These are phyloP conservation scores for Crotophaga sulcirostris DNA, from an alignment of 2,113 vertebrate genomes.

Conservation along the genomic window DNA sequence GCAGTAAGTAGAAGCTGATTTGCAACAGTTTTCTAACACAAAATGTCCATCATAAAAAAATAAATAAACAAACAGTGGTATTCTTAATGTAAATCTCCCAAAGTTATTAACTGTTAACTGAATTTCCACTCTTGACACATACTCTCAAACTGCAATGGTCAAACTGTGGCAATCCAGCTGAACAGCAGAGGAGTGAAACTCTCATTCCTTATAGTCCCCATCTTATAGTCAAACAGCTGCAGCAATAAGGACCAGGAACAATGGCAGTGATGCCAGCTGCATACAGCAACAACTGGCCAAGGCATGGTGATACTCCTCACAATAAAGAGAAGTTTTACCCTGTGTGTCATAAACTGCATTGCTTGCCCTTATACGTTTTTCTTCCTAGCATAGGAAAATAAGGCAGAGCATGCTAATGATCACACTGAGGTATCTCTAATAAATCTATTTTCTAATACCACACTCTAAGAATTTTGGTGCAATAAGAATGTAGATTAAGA, in stretches of 20 bases:
- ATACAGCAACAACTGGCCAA: rapidly evolving
- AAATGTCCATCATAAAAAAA: neutral
- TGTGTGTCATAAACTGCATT: neutral
- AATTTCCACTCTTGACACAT: neutral
- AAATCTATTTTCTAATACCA: rapidly evolving
- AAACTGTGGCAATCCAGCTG: neutral
- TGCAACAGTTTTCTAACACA: neutral
- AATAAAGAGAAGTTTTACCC: neutral
- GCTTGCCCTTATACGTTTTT: neutral
- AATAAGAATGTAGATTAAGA: neutral
- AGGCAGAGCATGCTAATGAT: neutral
- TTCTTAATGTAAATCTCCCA: neutral
- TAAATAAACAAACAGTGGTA: rapidly evolving
- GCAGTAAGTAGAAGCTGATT: neutral
- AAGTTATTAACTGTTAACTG: neutral
- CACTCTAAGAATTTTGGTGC: neutral
- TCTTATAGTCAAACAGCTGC: neutral
- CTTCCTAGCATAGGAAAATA: neutral
- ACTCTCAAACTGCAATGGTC: neutral
- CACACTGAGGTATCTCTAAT: neutral
- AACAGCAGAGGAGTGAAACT: neutral
- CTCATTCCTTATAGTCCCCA: neutral
- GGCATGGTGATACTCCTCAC: rapidly evolving
- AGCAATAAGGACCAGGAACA: neutral
- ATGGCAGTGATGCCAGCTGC: neutral